Evolutionary conservation across 30 jellyfish, hydroid and myxozoan species (phyloP).

Genomic region (Catostylus mosaicus): DNA sequence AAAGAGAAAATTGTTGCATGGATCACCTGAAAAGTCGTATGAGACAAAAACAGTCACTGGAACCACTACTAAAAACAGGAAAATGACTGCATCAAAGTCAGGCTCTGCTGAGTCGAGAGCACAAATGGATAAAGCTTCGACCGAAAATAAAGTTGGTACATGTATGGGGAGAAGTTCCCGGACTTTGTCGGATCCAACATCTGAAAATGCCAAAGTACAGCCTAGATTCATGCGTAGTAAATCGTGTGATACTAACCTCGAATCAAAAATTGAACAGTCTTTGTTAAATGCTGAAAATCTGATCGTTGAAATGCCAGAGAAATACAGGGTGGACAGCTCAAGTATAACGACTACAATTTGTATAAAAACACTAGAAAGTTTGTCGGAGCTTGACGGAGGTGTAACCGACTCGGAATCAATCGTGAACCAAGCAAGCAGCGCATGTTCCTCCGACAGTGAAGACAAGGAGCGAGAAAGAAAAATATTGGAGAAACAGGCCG

Average conservation of each 20-base stretch:
- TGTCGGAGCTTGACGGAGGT: background rate
- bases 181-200: background rate
- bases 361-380: background rate
- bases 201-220: background rate
- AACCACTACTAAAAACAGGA: background rate
- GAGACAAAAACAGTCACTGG: background rate
- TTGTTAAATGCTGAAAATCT: background rate
- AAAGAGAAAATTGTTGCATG: background rate
- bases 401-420: background rate
- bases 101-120: no score
- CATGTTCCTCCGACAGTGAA: slow-evolving; percentile 6
- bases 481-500: slow-evolving; percentile 14
- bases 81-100: no score
- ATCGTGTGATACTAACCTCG: background rate
- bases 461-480: slow-evolving; percentile 6
- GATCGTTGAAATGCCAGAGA: background rate
- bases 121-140: no score
- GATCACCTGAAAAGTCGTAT: background rate
- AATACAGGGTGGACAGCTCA: background rate
- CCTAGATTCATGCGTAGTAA: background rate
- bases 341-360: background rate
- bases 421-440: background rate
- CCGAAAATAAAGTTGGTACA: background rate
- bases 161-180: background rate
- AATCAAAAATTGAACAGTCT: background rate